These are phyloP conservation scores for Xenopus laevis DNA, from an alignment of 2,113 vertebrate species.

Conservation along the genomic window DNA sequence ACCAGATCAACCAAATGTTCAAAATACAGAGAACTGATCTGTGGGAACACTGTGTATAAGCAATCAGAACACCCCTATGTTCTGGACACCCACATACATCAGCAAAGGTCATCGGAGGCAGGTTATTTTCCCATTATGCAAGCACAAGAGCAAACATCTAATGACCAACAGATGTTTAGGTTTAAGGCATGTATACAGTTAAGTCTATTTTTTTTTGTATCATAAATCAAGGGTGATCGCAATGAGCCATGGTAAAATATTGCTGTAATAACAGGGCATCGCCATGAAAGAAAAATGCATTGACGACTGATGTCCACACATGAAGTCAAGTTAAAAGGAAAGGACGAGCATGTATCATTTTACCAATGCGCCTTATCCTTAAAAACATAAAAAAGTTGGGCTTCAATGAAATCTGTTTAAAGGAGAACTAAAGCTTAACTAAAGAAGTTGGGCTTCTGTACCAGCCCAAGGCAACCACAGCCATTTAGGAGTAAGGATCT, in stretches of 20 bases:
- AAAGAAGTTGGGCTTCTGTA: too few relatives aligned
- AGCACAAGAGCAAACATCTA: conserved; percentile 33
- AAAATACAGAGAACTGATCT: too few relatives aligned
- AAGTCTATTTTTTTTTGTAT: conserved; percentile 19
- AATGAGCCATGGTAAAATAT: conserved; percentile 39
- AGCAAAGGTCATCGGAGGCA: conserved; percentile 28
- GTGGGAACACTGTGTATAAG: too few relatives aligned
- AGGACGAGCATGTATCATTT: not conserved
- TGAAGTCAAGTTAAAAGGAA: conserved; percentile 32
- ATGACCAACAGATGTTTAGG: conserved; percentile 44
- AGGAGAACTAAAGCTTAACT: too few relatives aligned
- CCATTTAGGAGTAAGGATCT: too few relatives aligned
- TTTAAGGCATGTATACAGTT: conserved; percentile 20
- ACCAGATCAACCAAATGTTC: too few relatives aligned
- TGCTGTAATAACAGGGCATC: conserved; percentile 34
- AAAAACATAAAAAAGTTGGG: not conserved
- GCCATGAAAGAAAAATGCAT: conserved; percentile 33
- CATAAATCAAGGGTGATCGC: conserved; percentile 35
- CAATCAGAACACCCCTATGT: not conserved
- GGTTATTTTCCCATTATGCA: conserved; percentile 37
- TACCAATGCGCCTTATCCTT: not conserved
- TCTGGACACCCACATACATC: not conserved
- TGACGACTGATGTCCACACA: conserved; percentile 35
- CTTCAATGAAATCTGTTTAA: not conserved
- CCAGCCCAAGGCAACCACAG: too few relatives aligned